Base-by-base conservation (phyloP, 2,888 invertebrate genomes). In the Fissipunctia ypsillon region DNA sequence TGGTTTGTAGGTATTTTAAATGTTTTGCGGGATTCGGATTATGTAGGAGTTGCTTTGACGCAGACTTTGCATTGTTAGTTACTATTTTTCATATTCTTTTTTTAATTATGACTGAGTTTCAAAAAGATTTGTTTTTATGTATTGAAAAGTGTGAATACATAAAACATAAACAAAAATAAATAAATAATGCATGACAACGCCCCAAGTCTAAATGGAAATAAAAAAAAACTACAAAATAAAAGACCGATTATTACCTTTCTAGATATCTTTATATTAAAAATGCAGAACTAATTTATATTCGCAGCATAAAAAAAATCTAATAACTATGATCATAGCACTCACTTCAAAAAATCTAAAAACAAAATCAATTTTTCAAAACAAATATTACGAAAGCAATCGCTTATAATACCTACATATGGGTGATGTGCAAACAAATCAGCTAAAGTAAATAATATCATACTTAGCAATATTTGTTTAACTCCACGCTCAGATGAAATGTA, bases 371-470 rank as follows among this genome's bases (percentile, higher is more conserved):
- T 76, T 75, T 68, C 38, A 41, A 61, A 48, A 69, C 73, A 86
- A 87, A 85, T 70, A 85, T 75, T 6, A 68, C 56, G 68, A 79
- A 85, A 87, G 86, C 79, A 79, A 85, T 85, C 81, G 66, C 52
- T 69, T 19, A 67, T 87, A 78, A 73, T 70, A 80, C 64, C 76
- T 79, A 80, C 64, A 78, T 79, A 75, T 54, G 77, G 76, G 74
- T 80, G 78, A 73, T 78, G 59, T 14, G 48, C 77, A 88, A 80
- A 88, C 76, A 88, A 88, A 86, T 86, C 86, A 82, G 73, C 25
- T 35, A 68, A 67, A 77, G 88, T 73, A 86, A 88, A 86, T 86
- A 88, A 87, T 86, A 86, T 88, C 82, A 78, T 69, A 75, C 85
- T 86, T 82, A 88, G 80, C 56, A 60, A 79, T 83, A 83, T 83